phyloP scores from a whole-genome alignment of 2,888 invertebrate genomes.

The Agonopterix alstromeriana region DNA sequence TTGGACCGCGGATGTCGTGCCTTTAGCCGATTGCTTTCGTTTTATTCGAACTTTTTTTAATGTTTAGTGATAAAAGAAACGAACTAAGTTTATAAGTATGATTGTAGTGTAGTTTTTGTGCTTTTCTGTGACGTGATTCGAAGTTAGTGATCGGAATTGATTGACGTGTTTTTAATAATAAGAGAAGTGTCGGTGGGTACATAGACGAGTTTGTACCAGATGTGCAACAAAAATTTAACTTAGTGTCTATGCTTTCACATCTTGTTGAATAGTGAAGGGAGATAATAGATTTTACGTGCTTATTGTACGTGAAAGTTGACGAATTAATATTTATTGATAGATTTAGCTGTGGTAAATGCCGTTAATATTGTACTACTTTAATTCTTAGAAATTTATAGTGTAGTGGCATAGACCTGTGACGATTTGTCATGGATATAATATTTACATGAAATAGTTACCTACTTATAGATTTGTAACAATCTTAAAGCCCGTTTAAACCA shows the following conservation, averaged over 20 bases:
- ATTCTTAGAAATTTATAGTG: too few relatives aligned
- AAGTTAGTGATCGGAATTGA: constrained; percentile 34
- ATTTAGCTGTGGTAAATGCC: too few relatives aligned
- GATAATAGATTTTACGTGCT: too few relatives aligned
- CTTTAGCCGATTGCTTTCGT: constrained; percentile 17
- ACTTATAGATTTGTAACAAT: too few relatives aligned
- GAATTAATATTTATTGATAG: too few relatives aligned
- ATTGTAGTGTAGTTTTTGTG: constrained; percentile 43
- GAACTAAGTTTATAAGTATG: constrained; percentile 31
- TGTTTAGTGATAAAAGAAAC: constrained; percentile 33
- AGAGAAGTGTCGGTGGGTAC: not conserved
- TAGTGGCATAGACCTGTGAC: too few relatives aligned
- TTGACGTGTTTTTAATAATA: not conserved
- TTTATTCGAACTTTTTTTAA: constrained; percentile 45
- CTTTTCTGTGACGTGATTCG: constrained; percentile 27
- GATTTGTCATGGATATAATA: too few relatives aligned
- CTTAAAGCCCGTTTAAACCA: too few relatives aligned
- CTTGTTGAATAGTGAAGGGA: constrained; percentile 22
- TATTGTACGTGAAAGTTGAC: too few relatives aligned
- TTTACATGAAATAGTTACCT: too few relatives aligned
- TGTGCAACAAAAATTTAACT: constrained; percentile 44
- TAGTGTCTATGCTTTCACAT: constrained; percentile 38
- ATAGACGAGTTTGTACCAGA: constrained; percentile 16
- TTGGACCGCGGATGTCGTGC: constrained; percentile 53
- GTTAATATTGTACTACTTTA: too few relatives aligned